Evolutionary conservation across 2,888 invertebrate species (phyloP).

Genomic region (Drosophila robusta): DNA sequence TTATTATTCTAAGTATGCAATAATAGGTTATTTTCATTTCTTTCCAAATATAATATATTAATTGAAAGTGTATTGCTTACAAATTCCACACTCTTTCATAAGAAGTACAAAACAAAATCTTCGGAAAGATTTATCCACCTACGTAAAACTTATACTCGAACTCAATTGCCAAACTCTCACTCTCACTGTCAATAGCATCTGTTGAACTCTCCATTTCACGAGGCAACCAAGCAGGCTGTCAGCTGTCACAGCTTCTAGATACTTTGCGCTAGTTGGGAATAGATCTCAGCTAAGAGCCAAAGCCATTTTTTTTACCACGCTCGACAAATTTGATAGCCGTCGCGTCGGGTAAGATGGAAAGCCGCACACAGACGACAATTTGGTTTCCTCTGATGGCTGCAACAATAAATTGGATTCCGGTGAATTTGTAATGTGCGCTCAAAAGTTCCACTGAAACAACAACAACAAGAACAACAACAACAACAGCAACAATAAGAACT

Average conservation of each 20-base stretch:
- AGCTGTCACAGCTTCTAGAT: conserved; percentile 25
- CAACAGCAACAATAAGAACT: conserved; percentile 9
- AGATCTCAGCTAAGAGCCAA: conserved; percentile 13
- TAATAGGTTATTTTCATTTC: too few species aligned
- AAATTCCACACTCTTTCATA: background rate
- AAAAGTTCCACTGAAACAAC: conserved; percentile 62
- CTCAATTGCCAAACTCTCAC: conserved; percentile 6
- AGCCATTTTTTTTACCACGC: conserved; percentile 30
- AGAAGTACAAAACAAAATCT: background rate
- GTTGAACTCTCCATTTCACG: conserved; percentile 22
- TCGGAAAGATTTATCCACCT: conserved; percentile 7
- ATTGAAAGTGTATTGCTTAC: background rate
- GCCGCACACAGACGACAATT: conserved; percentile 39
- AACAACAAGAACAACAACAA: conserved; percentile 20
- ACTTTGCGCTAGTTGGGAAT: conserved; percentile 21
- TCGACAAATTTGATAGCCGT: conserved; percentile 58
- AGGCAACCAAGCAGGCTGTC: conserved; percentile 12
- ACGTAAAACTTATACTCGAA: background rate
- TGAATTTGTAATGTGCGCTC: conserved; percentile 77
- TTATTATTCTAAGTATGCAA: too few species aligned
- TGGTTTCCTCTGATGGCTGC: conserved; percentile 52
- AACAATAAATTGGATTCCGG: conserved; percentile 76
- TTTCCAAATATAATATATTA: too few species aligned
- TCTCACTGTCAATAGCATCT: conserved; percentile 15
- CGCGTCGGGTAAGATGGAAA: conserved; percentile 18